A percentile compares a stretch with the other conserved stretches of the same genome.
These are phyloP conservation scores for Phortica magna DNA, from an alignment of 2,888 invertebrate genomes.

Conservation along the genomic window DNA sequence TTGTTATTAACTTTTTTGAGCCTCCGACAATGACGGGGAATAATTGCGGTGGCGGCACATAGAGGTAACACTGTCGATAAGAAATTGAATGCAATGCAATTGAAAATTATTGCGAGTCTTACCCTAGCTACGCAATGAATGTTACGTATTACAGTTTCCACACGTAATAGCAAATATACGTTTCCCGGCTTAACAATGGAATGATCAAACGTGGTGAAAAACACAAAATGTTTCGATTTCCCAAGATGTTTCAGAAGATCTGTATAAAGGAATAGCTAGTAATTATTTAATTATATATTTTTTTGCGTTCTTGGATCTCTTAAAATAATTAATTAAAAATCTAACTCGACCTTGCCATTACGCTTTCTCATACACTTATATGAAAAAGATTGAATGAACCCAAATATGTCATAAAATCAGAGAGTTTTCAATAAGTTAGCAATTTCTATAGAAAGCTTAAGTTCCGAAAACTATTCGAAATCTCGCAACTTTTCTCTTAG, in stretches of 20 bases:
- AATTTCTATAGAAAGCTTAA: no score
- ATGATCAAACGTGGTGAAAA: not conserved
- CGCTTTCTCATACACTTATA: no score
- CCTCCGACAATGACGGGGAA: slow-evolving; percentile 35
- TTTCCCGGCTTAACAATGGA: not conserved
- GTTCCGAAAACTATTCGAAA: no score
- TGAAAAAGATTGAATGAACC: no score
- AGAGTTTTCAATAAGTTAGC: no score
- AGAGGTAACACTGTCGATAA: slow-evolving; percentile 43
- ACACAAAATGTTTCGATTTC: slow-evolving; percentile 4
- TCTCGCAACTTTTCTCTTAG: no score
- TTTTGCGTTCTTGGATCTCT: no score
- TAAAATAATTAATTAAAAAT: no score
- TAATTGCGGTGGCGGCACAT: not conserved
- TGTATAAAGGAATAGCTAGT: not conserved
- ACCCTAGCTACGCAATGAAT: slow-evolving; percentile 39
- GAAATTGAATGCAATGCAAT: not conserved
- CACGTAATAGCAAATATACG: slow-evolving; percentile 29
- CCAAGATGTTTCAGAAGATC: slow-evolving; percentile 13
- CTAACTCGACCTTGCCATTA: no score
- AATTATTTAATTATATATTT: no score
- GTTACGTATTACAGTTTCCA: not conserved
- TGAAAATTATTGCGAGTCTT: slow-evolving; percentile 23
- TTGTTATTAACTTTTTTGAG: slow-evolving; percentile 21
- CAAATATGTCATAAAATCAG: no score